phyloP scores from a whole-genome alignment of 1,140 invertebrate genomes.

The Achroia grisella region DNA sequence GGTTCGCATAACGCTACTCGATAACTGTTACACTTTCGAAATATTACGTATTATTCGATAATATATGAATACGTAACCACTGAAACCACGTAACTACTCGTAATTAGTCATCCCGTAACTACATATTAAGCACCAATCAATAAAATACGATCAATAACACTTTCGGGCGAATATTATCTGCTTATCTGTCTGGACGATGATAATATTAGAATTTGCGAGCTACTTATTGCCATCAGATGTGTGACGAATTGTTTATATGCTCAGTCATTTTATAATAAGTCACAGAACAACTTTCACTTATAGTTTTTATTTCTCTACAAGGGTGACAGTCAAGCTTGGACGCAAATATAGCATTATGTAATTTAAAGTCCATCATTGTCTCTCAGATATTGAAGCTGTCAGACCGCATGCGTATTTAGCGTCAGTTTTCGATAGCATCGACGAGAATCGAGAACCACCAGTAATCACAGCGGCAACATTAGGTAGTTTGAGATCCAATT shows the following conservation, averaged over 20 bases:
- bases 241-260: constrained; percentile 2
- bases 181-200: neutral
- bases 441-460: constrained; percentile 31
- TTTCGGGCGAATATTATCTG: constrained; percentile 3
- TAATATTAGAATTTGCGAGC: neutral
- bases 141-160: neutral
- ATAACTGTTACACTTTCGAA: constrained; percentile 66
- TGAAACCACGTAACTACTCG: constrained; percentile 36
- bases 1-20: constrained; percentile 55
- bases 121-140: neutral
- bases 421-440: constrained; percentile 69
- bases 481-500: constrained; percentile 38
- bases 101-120: constrained; percentile 15
- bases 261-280: constrained; percentile 7
- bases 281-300: constrained; percentile 48
- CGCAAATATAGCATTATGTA: constrained; percentile 56
- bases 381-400: constrained; percentile 61
- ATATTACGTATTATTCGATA: constrained; percentile 68
- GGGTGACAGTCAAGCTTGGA: constrained; percentile 46
- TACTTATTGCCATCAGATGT: neutral
- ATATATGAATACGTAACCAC: constrained; percentile 44
- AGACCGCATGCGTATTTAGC: constrained; percentile 62
- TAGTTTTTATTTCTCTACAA: constrained; percentile 41
- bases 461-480: constrained; percentile 37
- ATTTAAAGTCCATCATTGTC: constrained; percentile 60